Conservation (phyloP, 2,888 invertebrate species). For the Ormyrus labotus region DNA sequence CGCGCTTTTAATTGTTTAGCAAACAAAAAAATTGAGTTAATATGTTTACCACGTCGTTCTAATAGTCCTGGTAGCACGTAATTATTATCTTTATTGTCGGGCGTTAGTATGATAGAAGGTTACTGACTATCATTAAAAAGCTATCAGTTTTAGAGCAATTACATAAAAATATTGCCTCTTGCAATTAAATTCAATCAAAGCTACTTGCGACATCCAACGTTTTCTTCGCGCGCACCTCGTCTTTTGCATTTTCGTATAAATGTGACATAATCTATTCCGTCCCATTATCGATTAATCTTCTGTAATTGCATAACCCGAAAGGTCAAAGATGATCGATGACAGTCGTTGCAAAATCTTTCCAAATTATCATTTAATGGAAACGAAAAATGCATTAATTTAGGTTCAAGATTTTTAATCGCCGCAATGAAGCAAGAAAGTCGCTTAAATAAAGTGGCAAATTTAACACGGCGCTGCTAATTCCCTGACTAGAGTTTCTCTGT, state of each 20-base stretch:
- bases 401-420: slow-evolving; percentile 32
- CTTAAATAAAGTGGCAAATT: slow-evolving; percentile 42
- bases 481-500: neutral
- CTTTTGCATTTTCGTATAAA: neutral
- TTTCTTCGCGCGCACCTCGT: neutral
- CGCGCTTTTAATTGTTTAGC: no score
- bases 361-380: neutral
- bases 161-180: slow-evolving; percentile 15
- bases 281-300: no score
- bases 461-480: slow-evolving; percentile 36
- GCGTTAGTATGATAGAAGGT: slow-evolving; percentile 13
- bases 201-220: neutral
- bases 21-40: slow-evolving; percentile 7
- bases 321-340: neutral
- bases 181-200: slow-evolving; percentile 3
- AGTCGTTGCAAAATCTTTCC: neutral
- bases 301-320: slow-evolving; percentile 4
- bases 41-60: slow-evolving; percentile 28
- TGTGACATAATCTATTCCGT: neutral
- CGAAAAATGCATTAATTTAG: slow-evolving; percentile 26
- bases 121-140: slow-evolving; percentile 27
- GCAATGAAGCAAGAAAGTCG: slow-evolving; percentile 41
- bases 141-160: slow-evolving; percentile 31
- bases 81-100: slow-evolving; percentile 25
- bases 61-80: slow-evolving; percentile 3